Evolutionary conservation across 1,140 invertebrate genomes (phyloP), one percentile per base, ranked within the genome.

Genomic region (Tetragonula clypearis): DNA sequence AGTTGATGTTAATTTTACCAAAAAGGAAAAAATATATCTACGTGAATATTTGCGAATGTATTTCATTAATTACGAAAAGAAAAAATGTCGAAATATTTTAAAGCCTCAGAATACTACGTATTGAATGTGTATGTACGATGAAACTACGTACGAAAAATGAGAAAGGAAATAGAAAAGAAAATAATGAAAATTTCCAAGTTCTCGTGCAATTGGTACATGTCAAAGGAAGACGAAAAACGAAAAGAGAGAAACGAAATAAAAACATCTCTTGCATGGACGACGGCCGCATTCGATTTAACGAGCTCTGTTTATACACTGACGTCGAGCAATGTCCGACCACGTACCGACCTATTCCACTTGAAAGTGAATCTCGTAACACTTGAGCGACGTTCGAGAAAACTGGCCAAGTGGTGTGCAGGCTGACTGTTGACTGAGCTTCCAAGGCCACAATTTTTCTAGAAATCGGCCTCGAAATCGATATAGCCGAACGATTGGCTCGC

Each of bases 391-490:
- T 62, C n/a, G 49, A 79, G 82, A 79, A 79, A 84, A 72, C 66
- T 84, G 26, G 26, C 82, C 82, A 84, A 84, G 66, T 79, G 66
- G 26, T 41, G 49, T 65, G 8, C 14, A 0, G 49, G 5, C 41
- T 14, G 56, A 21, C 65, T 72, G 82, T 79, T 84, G 75, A 79
- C 76, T 60, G 69, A 62, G 62, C 74, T 77, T 58, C 75, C 14
- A 82, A 79, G 55, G n/a, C 49, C 65, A 30, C 55, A 56, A 30
- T 62, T 75, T 86, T 73, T 79, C 41, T 14, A 49, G 62, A 86
- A 86, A 86, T 30, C 80, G 76, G 75, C 87, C 77, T 78, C 15
- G 35, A 53, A 75, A 78, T 90, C 86, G 88, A 89, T 84, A 53
- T 12, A 56, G 19, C 56, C 62, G 55, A 30, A 60, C 69, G 71